Evolutionary conservation across 2,888 invertebrate species (phyloP).

Genomic region (Caradrina kadenii): DNA sequence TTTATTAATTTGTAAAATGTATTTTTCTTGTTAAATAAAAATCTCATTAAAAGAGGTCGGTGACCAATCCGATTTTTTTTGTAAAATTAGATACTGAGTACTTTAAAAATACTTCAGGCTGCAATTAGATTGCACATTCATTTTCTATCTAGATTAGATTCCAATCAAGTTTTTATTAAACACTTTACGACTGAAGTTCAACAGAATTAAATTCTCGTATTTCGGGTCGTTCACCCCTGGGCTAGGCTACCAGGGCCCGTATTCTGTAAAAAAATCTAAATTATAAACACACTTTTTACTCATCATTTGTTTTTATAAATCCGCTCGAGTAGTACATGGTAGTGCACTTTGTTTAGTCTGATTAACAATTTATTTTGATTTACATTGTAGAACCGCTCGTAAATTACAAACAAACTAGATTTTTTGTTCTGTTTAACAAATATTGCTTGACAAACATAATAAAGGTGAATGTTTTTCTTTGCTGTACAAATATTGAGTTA

Average conservation of each 20-base stretch:
- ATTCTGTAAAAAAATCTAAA: constrained; percentile 1
- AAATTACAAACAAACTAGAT: constrained; percentile 24
- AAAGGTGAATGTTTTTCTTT: constrained; percentile 30
- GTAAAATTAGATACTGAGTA: not conserved
- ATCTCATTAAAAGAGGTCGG: not conserved
- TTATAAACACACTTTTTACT: not conserved
- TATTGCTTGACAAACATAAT: constrained; percentile 40
- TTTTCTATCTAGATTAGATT: constrained; percentile 47
- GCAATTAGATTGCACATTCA: constrained; percentile 32
- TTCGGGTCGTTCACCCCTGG: constrained; percentile 13
- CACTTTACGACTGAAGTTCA: constrained; percentile 16
- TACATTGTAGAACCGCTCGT: constrained; percentile 39
- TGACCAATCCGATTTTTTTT: constrained; percentile 16
- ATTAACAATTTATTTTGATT: constrained; percentile 38
- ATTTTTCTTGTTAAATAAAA: not conserved
- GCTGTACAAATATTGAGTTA: constrained; percentile 38
- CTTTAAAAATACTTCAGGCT: constrained; percentile 5
- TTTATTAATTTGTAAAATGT: no score
- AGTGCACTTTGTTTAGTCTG: constrained; percentile 40
- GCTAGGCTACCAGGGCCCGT: constrained; percentile 5
- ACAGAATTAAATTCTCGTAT: constrained; percentile 15
- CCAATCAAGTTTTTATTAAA: constrained; percentile 43
- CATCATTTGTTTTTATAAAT: constrained; percentile 19
- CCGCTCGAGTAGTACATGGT: constrained; percentile 3
- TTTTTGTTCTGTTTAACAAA: constrained; percentile 38